These are phyloP conservation scores for Typhlichthys eigenmanni DNA, from an alignment of 2,797 vertebrate species.

Conservation along the genomic window DNA sequence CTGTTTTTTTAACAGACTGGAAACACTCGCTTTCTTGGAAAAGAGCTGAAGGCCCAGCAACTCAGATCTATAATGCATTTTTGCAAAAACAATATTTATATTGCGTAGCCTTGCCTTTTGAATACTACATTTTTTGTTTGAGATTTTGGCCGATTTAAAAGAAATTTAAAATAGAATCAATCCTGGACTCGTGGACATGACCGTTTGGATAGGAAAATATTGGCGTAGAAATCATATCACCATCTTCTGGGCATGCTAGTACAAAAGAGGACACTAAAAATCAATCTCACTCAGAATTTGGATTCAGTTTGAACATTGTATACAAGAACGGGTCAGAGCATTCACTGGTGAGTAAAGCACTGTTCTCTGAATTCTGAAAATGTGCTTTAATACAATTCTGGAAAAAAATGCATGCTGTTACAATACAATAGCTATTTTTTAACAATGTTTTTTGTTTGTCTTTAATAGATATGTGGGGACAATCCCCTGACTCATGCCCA, in stretches of 20 bases:
- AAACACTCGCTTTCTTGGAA: constrained; percentile 47
- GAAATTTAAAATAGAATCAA: constrained; percentile 1
- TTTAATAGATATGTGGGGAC: constrained; percentile 77
- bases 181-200: constrained; percentile 44
- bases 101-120: neutral
- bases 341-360: constrained; percentile 64
- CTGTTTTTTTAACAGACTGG: constrained; percentile 54
- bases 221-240: constrained; percentile 26
- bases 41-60: constrained; percentile 24
- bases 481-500: constrained; percentile 63
- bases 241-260: constrained; percentile 45
- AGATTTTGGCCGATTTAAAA: neutral
- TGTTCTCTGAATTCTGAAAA: neutral
- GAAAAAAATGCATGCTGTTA: too few relatives aligned
- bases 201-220: constrained; percentile 35
- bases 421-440: neutral
- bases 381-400: too few relatives aligned
- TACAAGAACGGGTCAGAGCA: constrained; percentile 35
- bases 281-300: constrained; percentile 36
- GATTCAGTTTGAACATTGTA: constrained; percentile 40
- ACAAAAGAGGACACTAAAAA: constrained; percentile 30
- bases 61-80: constrained; percentile 25
- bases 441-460: constrained; percentile 19
- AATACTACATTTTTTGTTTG: neutral
- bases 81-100: constrained; percentile 18